Percentiles rank a stretch among this genome's conserved stretches.
phyloP scores from a whole-genome alignment of 1,140 invertebrate genomes.

The Galendromus occidentalis region DNA sequence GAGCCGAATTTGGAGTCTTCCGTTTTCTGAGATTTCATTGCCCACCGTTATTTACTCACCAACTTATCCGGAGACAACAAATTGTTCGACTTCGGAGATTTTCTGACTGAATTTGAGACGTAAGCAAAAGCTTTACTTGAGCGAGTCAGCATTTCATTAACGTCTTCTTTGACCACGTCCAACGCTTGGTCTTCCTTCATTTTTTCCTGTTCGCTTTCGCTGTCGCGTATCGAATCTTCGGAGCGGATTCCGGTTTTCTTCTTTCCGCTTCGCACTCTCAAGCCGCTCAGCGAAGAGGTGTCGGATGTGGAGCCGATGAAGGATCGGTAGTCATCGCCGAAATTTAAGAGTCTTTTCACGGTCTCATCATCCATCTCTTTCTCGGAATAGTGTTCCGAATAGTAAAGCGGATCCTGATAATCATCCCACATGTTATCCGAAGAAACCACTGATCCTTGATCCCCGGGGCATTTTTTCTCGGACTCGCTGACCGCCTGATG shows the following conservation, averaged over 20 bases:
- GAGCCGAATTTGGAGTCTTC: too few relatives aligned
- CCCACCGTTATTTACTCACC: background rate
- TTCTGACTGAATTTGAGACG: background rate
- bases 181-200: background rate
- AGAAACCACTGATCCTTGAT: constrained; percentile 41
- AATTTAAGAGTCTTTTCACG: constrained; percentile 53
- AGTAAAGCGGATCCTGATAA: constrained; percentile 52
- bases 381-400: constrained; percentile 62
- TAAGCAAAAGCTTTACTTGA: background rate
- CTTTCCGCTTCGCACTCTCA: background rate
- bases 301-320: constrained; percentile 49
- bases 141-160: background rate
- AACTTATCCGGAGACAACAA: background rate
- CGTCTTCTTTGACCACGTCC: background rate
- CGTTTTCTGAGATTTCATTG: too few relatives aligned
- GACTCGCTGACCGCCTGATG: too few relatives aligned
- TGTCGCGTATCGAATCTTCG: background rate
- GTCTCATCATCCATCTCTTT: constrained; percentile 59
- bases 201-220: background rate
- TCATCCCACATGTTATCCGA: constrained; percentile 54
- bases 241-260: background rate
- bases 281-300: constrained; percentile 16
- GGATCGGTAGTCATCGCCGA: constrained; percentile 72
- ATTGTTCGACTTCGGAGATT: background rate
- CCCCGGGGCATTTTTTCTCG: constrained; percentile 11